A percentile compares a stretch with the other conserved stretches of the same genome.
These are phyloP conservation scores for Leucozona laternaria DNA, from an alignment of 2,888 invertebrate species.

Conservation along the genomic window DNA sequence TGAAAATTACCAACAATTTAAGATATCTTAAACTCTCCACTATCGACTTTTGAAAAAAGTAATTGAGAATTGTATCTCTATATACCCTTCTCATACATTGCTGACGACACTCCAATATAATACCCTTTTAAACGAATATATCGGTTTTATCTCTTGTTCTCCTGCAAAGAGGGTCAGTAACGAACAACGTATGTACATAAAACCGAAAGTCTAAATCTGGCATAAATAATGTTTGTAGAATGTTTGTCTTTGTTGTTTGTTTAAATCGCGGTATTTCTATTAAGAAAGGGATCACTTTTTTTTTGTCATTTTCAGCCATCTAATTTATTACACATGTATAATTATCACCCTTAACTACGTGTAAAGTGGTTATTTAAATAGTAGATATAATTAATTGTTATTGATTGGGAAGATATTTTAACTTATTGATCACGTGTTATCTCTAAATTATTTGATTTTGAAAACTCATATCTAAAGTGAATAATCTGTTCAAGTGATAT, in stretches of 20 bases:
- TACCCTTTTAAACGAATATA: too few relatives aligned
- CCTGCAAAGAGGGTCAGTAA: too few relatives aligned
- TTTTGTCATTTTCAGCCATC: background rate
- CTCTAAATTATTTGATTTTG: background rate
- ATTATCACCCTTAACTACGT: background rate
- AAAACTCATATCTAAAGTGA: background rate
- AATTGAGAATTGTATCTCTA: too few relatives aligned
- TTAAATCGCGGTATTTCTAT: background rate
- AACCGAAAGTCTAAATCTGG: too few relatives aligned
- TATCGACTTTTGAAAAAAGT: too few relatives aligned
- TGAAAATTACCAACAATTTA: too few relatives aligned
- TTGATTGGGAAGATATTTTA: background rate
- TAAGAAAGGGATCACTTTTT: background rate
- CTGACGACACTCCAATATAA: too few relatives aligned
- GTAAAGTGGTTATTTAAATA: conserved; percentile 10
- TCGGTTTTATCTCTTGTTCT: too few relatives aligned
- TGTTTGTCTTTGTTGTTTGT: background rate
- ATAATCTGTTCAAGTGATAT: background rate
- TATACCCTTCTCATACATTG: too few relatives aligned
- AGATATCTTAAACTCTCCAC: too few relatives aligned
- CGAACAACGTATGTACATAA: too few relatives aligned
- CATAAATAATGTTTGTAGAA: too few relatives aligned
- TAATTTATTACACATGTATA: conserved; percentile 18
- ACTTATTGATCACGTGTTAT: background rate
- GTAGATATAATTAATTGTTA: background rate